A percentile compares a stretch with the other conserved stretches of the same genome.
Conservation (phyloP, 2,797 vertebrate genomes). For the Lycodopsis pacificus region DNA sequence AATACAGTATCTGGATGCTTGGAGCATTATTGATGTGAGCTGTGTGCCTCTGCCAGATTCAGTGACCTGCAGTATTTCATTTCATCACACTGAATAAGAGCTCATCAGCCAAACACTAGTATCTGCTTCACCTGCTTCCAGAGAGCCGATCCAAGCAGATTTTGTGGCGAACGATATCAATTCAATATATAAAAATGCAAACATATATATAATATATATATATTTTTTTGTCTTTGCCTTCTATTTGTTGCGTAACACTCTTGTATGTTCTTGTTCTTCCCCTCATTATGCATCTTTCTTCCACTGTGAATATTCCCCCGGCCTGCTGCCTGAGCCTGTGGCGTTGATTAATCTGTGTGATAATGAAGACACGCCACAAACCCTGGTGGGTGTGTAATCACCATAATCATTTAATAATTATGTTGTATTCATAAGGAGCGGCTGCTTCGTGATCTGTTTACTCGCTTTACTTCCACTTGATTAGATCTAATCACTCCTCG, state of each 20-base stretch:
- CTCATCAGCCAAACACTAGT: neutral
- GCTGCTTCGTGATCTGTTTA: conserved; percentile 73
- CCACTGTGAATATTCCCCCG: conserved; percentile 10
- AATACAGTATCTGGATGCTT: neutral
- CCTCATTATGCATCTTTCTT: conserved; percentile 17
- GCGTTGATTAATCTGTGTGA: conserved; percentile 64
- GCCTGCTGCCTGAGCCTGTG: conserved; percentile 39
- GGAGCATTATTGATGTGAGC: neutral
- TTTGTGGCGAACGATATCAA: neutral
- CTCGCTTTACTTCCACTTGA: conserved; percentile 69
- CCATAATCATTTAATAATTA: conserved; percentile 80
- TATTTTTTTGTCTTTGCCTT: neutral
- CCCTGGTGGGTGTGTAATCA: conserved; percentile 72
- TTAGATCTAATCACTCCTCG: conserved; percentile 73
- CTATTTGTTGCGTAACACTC: too few species aligned
- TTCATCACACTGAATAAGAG: neutral
- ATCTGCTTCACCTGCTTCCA: neutral
- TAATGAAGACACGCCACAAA: conserved; percentile 67
- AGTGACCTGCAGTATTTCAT: conserved; percentile 3
- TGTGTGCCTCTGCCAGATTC: neutral
- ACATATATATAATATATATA: neutral
- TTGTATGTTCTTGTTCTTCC: conserved; percentile 3
- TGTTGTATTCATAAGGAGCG: conserved; percentile 69
- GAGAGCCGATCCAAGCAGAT: neutral
- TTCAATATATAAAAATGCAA: neutral